phyloP scores from a whole-genome alignment of 2,888 invertebrate genomes.

The Rosalia funebris region DNA sequence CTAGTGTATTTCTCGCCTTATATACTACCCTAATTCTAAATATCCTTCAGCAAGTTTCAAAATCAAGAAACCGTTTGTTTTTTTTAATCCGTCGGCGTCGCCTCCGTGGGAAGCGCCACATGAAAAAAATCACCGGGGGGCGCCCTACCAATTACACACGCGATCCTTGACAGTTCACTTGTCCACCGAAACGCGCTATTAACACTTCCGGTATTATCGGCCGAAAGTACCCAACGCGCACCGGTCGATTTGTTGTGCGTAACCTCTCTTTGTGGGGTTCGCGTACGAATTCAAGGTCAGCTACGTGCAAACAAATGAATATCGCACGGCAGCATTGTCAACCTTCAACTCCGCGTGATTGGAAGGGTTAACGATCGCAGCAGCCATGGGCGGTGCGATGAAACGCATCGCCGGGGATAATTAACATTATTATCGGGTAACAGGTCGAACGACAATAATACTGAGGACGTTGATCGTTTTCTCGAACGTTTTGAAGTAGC shows the following conservation, averaged over 20 bases:
- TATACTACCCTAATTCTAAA: too few species aligned
- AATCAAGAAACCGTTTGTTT: too few species aligned
- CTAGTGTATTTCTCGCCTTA: too few species aligned
- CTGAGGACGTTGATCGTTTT: too few species aligned
- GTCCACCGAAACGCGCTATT: conserved; percentile 1
- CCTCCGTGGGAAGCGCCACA: too few species aligned
- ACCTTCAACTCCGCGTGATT: conserved; percentile 48
- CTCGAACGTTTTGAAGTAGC: too few species aligned
- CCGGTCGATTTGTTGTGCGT: conserved; percentile 23
- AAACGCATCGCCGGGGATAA: conserved; percentile 8
- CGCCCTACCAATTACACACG: background rate
- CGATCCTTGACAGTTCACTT: background rate
- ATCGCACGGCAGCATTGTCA: conserved; percentile 48
- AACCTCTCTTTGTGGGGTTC: conserved; percentile 42
- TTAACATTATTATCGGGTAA: background rate
- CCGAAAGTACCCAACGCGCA: background rate
- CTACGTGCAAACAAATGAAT: conserved; percentile 47
- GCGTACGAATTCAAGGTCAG: conserved; percentile 51
- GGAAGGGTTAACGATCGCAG: conserved; percentile 49
- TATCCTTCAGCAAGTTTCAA: too few species aligned
- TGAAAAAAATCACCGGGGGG: too few species aligned
- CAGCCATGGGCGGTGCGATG: conserved; percentile 11
- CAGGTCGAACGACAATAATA: too few species aligned
- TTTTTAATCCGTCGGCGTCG: too few species aligned
- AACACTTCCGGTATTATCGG: conserved; percentile 17